Evolutionary conservation across 2,113 vertebrate species (phyloP).

Genomic region (Taurulus bubalis): DNA sequence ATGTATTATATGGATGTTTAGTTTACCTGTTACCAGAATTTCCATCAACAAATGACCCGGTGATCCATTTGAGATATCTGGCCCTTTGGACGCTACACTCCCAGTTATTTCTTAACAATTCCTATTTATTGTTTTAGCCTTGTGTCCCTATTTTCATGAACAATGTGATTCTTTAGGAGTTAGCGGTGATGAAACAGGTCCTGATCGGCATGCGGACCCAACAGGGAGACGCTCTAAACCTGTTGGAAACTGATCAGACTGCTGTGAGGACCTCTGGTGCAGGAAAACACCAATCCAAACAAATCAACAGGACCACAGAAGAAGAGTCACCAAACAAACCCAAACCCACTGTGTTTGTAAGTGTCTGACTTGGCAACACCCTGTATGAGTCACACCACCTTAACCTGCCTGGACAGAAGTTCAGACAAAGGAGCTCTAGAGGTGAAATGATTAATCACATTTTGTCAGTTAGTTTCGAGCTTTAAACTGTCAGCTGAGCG

Average conservation of each 20-base stretch:
- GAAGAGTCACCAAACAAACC: constrained; percentile 86
- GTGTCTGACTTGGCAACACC: constrained; percentile 74
- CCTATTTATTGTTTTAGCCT: constrained; percentile 30
- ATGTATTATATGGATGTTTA: background rate
- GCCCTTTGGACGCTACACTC: background rate
- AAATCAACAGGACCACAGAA: constrained; percentile 54
- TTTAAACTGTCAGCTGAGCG: constrained; percentile 9
- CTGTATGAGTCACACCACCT: constrained; percentile 62
- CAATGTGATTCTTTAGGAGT: constrained; percentile 85
- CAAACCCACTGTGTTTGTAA: constrained; percentile 95
- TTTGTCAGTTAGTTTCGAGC: constrained; percentile 20
- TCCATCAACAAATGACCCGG: background rate
- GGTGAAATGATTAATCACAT: constrained; percentile 17
- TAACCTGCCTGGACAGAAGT: constrained; percentile 55
- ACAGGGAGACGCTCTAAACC: constrained; percentile 56
- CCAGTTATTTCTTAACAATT: constrained; percentile 11
- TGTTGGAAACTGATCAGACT: constrained; percentile 54
- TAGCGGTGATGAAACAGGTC: constrained; percentile 94
- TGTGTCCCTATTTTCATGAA: constrained; percentile 25
- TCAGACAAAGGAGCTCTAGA: constrained; percentile 32
- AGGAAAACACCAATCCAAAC: constrained; percentile 51
- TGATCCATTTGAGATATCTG: background rate
- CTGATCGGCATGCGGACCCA: constrained; percentile 86
- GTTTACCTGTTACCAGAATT: background rate
- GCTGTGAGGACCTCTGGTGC: constrained; percentile 8